A percentile compares a stretch with the other conserved stretches of the same genome.
phyloP scores from a whole-genome alignment of 2,797 vertebrate genomes.

The Varecia variegata region DNA sequence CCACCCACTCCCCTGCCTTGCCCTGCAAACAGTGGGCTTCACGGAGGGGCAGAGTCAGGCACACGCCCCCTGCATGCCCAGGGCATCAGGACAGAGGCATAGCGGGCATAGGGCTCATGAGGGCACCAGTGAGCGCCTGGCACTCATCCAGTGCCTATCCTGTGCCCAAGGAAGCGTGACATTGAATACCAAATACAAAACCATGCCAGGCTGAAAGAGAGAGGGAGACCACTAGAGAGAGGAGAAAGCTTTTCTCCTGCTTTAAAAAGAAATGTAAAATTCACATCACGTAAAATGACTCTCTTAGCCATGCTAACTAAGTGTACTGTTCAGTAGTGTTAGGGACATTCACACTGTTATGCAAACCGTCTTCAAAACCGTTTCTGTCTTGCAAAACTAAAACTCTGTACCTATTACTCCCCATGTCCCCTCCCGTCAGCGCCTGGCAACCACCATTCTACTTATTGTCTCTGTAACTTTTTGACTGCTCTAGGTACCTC shows the following conservation, averaged over 20 bases:
- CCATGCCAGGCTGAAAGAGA: background rate
- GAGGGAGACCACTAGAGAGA: background rate
- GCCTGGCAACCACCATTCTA: background rate
- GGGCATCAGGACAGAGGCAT: background rate
- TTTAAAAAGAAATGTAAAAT: background rate
- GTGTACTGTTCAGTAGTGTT: background rate
- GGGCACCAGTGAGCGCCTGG: background rate
- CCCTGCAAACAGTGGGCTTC: background rate
- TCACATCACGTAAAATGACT: background rate
- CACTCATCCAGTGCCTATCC: background rate
- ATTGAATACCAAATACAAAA: background rate
- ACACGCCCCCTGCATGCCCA: background rate
- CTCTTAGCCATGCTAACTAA: background rate
- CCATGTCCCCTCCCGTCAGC: too few species aligned
- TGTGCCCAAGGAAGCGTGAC: background rate
- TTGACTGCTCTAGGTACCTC: background rate
- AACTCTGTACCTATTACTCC: background rate
- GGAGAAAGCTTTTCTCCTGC: background rate
- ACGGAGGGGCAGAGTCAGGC: background rate
- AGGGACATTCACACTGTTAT: background rate
- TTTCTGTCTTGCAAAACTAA: background rate
- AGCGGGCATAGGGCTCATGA: background rate
- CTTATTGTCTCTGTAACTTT: background rate
- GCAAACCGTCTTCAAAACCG: background rate
- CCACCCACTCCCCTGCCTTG: too few species aligned